Evolutionary conservation across 2,888 invertebrate genomes (phyloP), one percentile per base, ranked within the genome.

Genomic region (Acleris laterana): DNA sequence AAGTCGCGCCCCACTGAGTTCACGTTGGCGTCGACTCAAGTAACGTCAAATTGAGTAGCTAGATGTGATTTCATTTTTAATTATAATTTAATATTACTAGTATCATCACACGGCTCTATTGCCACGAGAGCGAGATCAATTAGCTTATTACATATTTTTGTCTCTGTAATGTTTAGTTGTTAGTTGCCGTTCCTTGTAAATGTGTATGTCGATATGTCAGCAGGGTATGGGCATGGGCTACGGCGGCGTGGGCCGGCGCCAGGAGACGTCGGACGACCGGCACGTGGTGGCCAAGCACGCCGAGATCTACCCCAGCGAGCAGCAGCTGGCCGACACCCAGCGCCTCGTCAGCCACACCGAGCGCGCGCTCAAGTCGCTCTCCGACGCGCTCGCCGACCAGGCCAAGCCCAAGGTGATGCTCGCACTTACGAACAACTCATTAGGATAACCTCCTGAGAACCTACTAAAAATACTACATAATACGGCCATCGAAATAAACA

Each of bases 241-340:
- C 82, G 87, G 85, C 16, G 94, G 94, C 44, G 93, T 90, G 74
- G 95, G 95, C 55, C 95, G 98, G 22, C 95, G 98, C 58, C 96
- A 97, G 0, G 98, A 99, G 88, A 97, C 98, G n/a, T 96, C 96
- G 19, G 99, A 99, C 90, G 99, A 99, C 91, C 95, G 98, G 11
- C 99, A 99, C 92, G 98, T 99, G 66, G 95, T 98, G 85, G 96
- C 97, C 59, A 97, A 97, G 78, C 99, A 99, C 88, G 96, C 97
- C 0, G 96, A 96, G 71, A 98, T 99, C 77, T 99, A 98, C 93
- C 99, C 99, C 1, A 95, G 96, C 78, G 98, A 98, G 87, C 95
- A 95, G 75, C 98, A 99, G 92, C 90, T 98, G 71, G 96, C 96
- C 85, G 95, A 96, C 63, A 97, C 99, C 67, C 99, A 99, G 88